These are phyloP conservation scores for Drosophila eohydei DNA, from an alignment of 2,888 invertebrate species.

Conservation along the genomic window DNA sequence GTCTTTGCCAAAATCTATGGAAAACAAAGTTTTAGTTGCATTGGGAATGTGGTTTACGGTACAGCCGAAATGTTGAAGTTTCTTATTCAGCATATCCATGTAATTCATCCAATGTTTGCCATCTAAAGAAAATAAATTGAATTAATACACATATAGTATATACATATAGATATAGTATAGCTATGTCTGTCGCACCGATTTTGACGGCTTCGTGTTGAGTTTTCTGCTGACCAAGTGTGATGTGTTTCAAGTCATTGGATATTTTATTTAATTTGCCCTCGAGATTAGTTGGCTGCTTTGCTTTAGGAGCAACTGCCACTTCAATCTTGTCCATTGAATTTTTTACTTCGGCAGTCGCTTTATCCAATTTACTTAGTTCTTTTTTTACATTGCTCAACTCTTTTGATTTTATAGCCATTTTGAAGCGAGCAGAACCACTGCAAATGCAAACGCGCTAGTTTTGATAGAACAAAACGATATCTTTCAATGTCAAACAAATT, in stretches of 20 bases:
- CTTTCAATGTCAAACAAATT: too few species aligned
- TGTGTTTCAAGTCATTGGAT: neutral
- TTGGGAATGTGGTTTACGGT: neutral
- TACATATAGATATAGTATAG: too few species aligned
- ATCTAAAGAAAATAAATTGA: neutral
- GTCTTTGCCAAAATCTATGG: conserved; percentile 12
- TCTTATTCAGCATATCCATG: neutral
- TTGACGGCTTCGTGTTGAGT: neutral
- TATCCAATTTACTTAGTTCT: neutral
- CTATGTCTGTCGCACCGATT: too few species aligned
- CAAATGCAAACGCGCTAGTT: conserved; percentile 22
- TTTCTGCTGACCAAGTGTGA: neutral
- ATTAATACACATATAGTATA: too few species aligned
- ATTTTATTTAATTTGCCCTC: neutral
- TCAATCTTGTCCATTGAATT: neutral
- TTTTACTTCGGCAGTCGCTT: neutral
- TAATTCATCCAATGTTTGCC: neutral
- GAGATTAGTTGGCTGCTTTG: too few species aligned
- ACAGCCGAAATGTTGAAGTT: conserved; percentile 23
- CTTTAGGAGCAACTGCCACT: too few species aligned
- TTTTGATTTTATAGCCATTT: conserved; percentile 9
- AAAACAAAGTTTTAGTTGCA: conserved; percentile 10
- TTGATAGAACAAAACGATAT: too few species aligned
- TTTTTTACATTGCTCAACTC: neutral
- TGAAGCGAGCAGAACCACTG: neutral